Conservation (phyloP, 2,113 vertebrate genomes). For the Steatornis caripensis region DNA sequence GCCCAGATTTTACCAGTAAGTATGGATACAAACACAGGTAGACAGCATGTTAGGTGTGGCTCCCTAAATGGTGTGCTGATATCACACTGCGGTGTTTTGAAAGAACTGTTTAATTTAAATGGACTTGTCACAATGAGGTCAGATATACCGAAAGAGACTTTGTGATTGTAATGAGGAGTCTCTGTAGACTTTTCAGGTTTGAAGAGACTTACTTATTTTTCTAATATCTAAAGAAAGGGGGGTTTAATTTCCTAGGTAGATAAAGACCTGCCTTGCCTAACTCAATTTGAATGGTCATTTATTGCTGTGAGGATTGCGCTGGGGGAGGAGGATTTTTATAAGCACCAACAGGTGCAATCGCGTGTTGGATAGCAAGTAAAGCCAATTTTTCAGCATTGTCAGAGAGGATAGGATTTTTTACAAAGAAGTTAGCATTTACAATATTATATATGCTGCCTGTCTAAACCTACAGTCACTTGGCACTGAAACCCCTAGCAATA, state of each 20-base stretch:
- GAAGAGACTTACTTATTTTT: background rate
- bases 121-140: background rate
- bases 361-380: background rate
- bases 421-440: conserved; percentile 4
- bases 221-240: background rate
- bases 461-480: conserved; percentile 56
- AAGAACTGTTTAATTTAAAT: background rate
- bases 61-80: background rate
- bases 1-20: background rate
- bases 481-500: background rate
- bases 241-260: background rate
- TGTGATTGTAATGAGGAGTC: background rate
- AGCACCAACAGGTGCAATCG: conserved; percentile 36
- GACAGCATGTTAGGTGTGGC: background rate
- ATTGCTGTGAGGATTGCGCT: background rate
- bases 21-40: background rate
- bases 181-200: background rate
- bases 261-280: background rate
- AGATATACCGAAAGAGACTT: background rate
- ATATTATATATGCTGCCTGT: conserved; percentile 63
- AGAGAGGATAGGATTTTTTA: background rate
- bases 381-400: conserved; percentile 30
- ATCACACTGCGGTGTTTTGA: background rate
- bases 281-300: background rate
- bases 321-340: background rate